Evolutionary conservation across 1,140 invertebrate genomes (phyloP), one percentile per base, ranked within the genome.

Genomic region (Monomorium pharaonis): DNA sequence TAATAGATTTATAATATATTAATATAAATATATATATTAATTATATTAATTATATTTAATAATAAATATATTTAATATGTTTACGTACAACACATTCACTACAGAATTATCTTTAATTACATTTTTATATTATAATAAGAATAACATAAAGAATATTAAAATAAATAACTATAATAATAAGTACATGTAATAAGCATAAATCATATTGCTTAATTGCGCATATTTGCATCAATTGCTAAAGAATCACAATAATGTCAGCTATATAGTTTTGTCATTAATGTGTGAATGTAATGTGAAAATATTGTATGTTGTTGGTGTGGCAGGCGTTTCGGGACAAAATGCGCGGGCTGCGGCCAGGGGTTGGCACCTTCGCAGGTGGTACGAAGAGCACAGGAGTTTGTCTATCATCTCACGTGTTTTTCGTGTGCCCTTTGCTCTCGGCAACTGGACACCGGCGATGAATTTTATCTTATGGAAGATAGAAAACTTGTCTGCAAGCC

Each of bases 401-500:
- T 99, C 65, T 99, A 99, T 95, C 99, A 99, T 94, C 96, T 99
- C 74, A 97, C 98, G 90, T 99, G 99, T 95, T 99, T 99, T 96
- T 97, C 98, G 5, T 99, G 99, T 94, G 97, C 98, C 88, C 97
- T 99, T 92, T 99, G 99, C 95, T 98, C 98, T 18, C 96, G 99
- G 85, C 98, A 99, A 90, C 96, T 99, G 69, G 99, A 99, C 94
- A 99, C 99, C 2, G 99, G 98, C 0, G 99, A 99, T 94, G 98
- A 99, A 93, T 99, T 99, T 95, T 99, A 99, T 94, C 97, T 99
- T 49, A 98, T 99, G 97, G 99, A 99, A 94, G 98, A 99, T 95
- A 97, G 98, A 84, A 99, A 99, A 95, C 97, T 99, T 70, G 98
- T 99, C 60, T 99, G 99, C 95, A 99, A 99, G 94, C 97, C 98